Conservation (phyloP, 2,113 vertebrate genomes). For the Coturnix japonica region DNA sequence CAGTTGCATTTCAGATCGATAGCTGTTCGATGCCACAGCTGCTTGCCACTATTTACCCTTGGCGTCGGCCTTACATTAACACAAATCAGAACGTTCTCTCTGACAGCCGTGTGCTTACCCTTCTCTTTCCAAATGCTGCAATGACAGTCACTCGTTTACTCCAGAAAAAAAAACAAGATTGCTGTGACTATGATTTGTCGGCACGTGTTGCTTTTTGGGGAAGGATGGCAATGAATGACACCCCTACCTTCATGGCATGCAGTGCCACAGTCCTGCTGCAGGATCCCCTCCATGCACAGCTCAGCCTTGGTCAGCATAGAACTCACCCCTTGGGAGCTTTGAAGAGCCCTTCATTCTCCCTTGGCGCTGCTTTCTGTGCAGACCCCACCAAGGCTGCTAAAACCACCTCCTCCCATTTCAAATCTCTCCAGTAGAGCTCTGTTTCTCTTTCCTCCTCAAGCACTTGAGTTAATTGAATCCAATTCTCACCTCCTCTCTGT, state of each 20-base stretch:
- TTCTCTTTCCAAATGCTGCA: background rate
- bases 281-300: background rate
- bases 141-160: constrained; percentile 23
- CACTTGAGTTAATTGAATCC: constrained; percentile 7
- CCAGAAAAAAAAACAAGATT: background rate
- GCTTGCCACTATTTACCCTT: background rate
- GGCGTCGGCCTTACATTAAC: background rate
- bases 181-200: background rate
- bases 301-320: background rate
- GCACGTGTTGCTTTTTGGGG: constrained; percentile 6
- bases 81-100: background rate
- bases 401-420: background rate
- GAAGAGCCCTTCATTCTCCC: background rate
- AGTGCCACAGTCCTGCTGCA: background rate
- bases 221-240: background rate
- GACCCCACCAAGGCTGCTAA: background rate
- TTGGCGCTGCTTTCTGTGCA: background rate
- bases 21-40: background rate
- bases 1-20: background rate
- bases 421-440: background rate
- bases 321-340: background rate
- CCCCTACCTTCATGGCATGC: background rate
- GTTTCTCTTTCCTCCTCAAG: background rate
- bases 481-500: background rate
- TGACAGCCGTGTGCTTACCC: background rate